phyloP scores from a whole-genome alignment of 2,113 vertebrate genomes.

The Poecile atricapillus region DNA sequence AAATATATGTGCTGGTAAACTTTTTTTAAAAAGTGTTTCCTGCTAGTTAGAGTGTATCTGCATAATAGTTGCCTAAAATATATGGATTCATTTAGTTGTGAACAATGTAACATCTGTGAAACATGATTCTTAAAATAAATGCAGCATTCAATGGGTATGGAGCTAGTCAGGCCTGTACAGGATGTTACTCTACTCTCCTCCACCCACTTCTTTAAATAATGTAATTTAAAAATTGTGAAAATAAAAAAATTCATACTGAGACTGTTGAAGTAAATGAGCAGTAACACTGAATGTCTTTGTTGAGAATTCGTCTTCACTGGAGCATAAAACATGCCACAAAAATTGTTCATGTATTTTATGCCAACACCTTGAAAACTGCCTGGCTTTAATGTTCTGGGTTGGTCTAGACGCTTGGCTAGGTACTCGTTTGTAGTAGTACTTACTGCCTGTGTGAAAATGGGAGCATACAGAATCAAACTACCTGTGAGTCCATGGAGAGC shows the following conservation, averaged over 20 bases:
- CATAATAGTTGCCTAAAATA: slow-evolving; percentile 26
- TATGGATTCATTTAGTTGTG: slow-evolving; percentile 27
- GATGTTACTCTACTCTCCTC: slow-evolving; percentile 20
- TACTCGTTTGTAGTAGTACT: neutral
- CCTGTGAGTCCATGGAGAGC: neutral
- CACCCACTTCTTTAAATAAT: slow-evolving; percentile 4
- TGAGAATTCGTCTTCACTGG: neutral
- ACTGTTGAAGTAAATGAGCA: neutral
- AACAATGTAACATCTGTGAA: slow-evolving; percentile 55
- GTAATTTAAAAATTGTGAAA: neutral
- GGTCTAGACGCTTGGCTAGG: neutral
- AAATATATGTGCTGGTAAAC: neutral
- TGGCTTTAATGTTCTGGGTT: neutral
- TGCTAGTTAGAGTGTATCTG: neutral
- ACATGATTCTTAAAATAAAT: slow-evolving; percentile 42
- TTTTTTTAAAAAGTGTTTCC: neutral
- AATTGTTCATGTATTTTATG: neutral
- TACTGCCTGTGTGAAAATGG: neutral
- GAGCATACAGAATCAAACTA: neutral
- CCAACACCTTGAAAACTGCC: neutral
- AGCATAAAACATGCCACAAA: neutral
- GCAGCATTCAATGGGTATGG: neutral
- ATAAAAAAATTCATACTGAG: neutral
- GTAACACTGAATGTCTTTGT: neutral
- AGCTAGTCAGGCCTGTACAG: neutral